These are phyloP conservation scores for Hepsetus odoe DNA, from an alignment of 2,113 vertebrate species.

Conservation along the genomic window DNA sequence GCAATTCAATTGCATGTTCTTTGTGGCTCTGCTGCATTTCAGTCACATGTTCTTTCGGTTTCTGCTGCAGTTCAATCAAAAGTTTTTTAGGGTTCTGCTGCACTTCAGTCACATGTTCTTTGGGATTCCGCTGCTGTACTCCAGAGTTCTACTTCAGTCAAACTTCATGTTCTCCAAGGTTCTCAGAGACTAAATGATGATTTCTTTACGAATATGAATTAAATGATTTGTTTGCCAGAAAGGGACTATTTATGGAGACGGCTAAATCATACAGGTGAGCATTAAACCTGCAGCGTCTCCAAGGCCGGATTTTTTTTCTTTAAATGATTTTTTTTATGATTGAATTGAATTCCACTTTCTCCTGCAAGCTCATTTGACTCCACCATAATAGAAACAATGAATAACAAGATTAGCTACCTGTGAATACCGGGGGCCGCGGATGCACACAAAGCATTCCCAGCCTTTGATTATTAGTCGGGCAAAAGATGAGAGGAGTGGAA, in stretches of 20 bases:
- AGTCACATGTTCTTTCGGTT: background rate
- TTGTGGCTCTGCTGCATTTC: background rate
- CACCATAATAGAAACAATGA: constrained; percentile 69
- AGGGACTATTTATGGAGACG: constrained; percentile 41
- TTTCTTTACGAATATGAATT: constrained; percentile 33
- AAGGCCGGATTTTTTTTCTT: constrained; percentile 56
- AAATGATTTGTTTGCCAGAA: constrained; percentile 41
- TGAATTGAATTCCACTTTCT: constrained; percentile 65
- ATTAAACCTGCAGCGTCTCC: constrained; percentile 67
- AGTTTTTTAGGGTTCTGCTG: background rate
- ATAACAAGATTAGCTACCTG: constrained; percentile 74
- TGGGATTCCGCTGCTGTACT: background rate
- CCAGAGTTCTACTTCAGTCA: background rate
- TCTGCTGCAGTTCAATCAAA: background rate
- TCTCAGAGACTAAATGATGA: constrained; percentile 24
- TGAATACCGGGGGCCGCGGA: constrained; percentile 51
- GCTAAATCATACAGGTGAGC: constrained; percentile 52
- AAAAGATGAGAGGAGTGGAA: constrained; percentile 26
- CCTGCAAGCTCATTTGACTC: constrained; percentile 60
- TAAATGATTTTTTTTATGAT: constrained; percentile 5
- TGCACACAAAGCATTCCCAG: constrained; percentile 57
- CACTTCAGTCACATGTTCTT: background rate
- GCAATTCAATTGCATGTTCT: too few relatives aligned
- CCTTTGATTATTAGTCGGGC: constrained; percentile 65
- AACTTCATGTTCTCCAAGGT: background rate